Evolutionary conservation across 2,888 invertebrate genomes (phyloP).

Genomic region (Eupithecia dodoneata): DNA sequence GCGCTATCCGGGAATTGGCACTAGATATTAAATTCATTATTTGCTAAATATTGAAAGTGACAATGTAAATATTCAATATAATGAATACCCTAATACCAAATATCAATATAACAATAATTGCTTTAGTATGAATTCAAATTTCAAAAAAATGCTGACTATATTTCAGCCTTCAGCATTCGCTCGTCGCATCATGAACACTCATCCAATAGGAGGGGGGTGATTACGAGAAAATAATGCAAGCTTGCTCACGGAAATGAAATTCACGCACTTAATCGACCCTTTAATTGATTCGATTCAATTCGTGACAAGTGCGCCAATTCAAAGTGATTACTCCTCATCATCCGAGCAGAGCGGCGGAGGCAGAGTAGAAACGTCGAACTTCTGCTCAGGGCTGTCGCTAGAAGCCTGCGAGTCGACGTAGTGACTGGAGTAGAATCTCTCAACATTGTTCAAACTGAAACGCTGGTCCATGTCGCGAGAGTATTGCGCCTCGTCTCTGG

Average conservation of each 20-base stretch:
- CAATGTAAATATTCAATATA: slow-evolving; percentile 71
- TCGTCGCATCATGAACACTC: slow-evolving; percentile 56
- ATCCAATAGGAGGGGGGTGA: slow-evolving; percentile 55
- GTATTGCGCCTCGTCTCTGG: slow-evolving; percentile 62
- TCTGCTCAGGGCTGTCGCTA: slow-evolving; percentile 88
- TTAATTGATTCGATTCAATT: slow-evolving; percentile 18
- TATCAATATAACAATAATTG: slow-evolving; percentile 71
- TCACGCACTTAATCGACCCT: slow-evolving; percentile 15
- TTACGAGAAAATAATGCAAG: slow-evolving; percentile 55
- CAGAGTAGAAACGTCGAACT: slow-evolving; percentile 89
- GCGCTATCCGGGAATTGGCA: slow-evolving; percentile 72
- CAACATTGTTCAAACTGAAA: slow-evolving; percentile 78
- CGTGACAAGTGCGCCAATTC: slow-evolving; percentile 28
- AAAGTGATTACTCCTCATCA: slow-evolving; percentile 83
- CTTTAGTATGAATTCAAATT: slow-evolving; percentile 67
- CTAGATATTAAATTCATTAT: slow-evolving; percentile 67
- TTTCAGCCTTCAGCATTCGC: slow-evolving; percentile 55
- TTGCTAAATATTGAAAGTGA: slow-evolving; percentile 72
- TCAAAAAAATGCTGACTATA: slow-evolving; percentile 54
- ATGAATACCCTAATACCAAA: slow-evolving; percentile 67
- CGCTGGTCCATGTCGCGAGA: slow-evolving; percentile 76
- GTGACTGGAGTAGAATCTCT: slow-evolving; percentile 80
- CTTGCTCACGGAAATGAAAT: slow-evolving; percentile 41
- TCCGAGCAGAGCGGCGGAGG: slow-evolving; percentile 91
- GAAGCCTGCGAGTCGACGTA: slow-evolving; percentile 86